Evolutionary conservation across 2,113 vertebrate genomes (phyloP), one percentile per base, ranked within the genome.

Genomic region (Sakesphorus luctuosus): DNA sequence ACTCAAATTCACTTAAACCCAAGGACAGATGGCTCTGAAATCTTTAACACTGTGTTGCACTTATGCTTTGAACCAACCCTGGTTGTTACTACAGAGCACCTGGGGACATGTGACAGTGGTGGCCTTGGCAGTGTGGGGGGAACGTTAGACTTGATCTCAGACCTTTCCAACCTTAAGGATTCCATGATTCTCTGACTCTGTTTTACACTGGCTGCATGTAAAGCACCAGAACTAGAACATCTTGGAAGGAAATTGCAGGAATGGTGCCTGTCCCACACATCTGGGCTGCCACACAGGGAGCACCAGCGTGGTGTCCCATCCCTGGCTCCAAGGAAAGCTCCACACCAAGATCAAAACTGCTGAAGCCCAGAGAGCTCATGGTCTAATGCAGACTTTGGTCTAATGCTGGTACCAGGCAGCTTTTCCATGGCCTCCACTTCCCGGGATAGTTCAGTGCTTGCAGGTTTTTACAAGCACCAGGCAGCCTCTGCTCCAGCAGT

Each of bases 281-380:
- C 18, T 11, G 52, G 52, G 28, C 4, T 63, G 18, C 24, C 66
- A 47, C 50, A 2, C 18, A 23, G 55, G 5, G 2, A 18, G 9
- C 63, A n/a, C 36, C 18, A 1, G 4, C 1, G 23, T 18, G 6
- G 25, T 2, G 28, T 40, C 52, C 43, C 7, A 3, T 2, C 66
- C 18, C 6, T 10, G 18, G 50, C 71, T 43, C 15, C 5, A 44
- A 26, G 77, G n/a, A 18, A 53, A 59, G 18, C 50, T 71, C 84
- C 43, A 24, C 31, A 26, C 31, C 62, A 35, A 25, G 18, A 55
- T 21, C 35, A 16, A 38, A 79, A 5, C n/a, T 50, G 40, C 13
- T 3, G 16, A 47, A 71, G 7, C 36, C 31, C 43, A 18, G 0
- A 0, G 62, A 76, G 8, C 18, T 62, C 72, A 1, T 0, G 40